Evolutionary conservation across 2,113 vertebrate genomes (phyloP).

Genomic region (Lophura nycthemera): DNA sequence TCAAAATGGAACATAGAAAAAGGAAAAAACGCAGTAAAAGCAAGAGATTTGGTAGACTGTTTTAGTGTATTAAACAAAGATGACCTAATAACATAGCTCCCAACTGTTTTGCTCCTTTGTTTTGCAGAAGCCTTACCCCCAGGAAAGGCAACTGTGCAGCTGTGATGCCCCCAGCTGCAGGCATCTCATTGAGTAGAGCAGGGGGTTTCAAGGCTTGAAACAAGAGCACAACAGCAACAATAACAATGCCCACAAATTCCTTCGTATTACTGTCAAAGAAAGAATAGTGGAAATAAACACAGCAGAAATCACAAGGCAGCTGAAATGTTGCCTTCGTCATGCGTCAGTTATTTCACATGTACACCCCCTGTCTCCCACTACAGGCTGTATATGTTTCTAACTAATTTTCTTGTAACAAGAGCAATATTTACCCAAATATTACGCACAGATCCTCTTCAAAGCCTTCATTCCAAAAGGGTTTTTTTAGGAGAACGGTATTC

Average conservation of each 20-base stretch:
- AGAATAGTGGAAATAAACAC: neutral
- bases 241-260: conserved; percentile 1
- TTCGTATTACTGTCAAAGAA: neutral
- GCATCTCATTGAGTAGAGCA: neutral
- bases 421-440: neutral
- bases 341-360: neutral
- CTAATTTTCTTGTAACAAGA: neutral
- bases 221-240: conserved; percentile 24
- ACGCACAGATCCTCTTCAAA: neutral
- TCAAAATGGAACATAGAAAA: neutral
- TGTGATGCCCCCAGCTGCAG: neutral
- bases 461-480: neutral
- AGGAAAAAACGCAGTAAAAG: neutral
- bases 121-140: neutral
- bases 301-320: neutral
- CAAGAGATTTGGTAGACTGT: neutral
- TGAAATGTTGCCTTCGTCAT: neutral
- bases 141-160: neutral
- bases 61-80: neutral
- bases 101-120: neutral
- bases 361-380: neutral
- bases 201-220: neutral
- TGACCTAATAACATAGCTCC: neutral
- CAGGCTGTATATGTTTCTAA: fast-evolving
- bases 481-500: neutral